Percentiles rank a stretch among this genome's conserved stretches.
Evolutionary conservation across 2,888 invertebrate genomes (phyloP).

Genomic region (Therioaphis trifolii): DNA sequence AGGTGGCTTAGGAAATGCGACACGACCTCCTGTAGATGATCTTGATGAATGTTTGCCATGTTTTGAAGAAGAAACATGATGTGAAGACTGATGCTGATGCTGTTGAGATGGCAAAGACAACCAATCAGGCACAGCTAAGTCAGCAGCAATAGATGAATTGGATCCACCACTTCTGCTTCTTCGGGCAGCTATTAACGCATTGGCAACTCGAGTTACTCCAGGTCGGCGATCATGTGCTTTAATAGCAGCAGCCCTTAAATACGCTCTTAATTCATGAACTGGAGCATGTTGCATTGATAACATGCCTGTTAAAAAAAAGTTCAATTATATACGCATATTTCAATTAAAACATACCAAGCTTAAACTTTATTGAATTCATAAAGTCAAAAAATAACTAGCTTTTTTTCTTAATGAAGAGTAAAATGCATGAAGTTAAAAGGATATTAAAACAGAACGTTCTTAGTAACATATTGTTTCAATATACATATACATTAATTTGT

Average conservation of each 20-base stretch:
- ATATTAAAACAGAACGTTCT: no score
- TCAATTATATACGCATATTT: constrained; percentile 2
- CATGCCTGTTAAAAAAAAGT: constrained; percentile 22
- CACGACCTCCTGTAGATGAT: constrained; percentile 74
- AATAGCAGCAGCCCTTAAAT: constrained; percentile 18
- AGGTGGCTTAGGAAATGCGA: constrained; percentile 90
- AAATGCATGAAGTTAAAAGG: no score
- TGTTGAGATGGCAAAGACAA: constrained; percentile 68
- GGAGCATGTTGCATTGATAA: constrained; percentile 43
- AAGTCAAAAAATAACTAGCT: no score
- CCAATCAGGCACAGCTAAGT: constrained; percentile 76
- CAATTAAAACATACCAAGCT: no score
- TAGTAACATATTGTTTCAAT: no score
- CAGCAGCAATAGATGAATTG: constrained; percentile 65
- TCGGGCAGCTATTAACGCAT: constrained; percentile 76
- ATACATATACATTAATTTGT: no score
- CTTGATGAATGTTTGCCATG: constrained; percentile 82
- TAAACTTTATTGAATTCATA: no score
- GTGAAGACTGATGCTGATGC: constrained; percentile 22
- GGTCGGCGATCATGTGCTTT: constrained; percentile 43
- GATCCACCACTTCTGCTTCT: neutral
- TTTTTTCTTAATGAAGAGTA: no score
- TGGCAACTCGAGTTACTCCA: constrained; percentile 79
- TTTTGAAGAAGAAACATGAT: constrained; percentile 72
- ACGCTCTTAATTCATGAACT: constrained; percentile 35